Evolutionary conservation across 2,888 invertebrate genomes (phyloP).

Genomic region (Tryphoninae sp.): DNA sequence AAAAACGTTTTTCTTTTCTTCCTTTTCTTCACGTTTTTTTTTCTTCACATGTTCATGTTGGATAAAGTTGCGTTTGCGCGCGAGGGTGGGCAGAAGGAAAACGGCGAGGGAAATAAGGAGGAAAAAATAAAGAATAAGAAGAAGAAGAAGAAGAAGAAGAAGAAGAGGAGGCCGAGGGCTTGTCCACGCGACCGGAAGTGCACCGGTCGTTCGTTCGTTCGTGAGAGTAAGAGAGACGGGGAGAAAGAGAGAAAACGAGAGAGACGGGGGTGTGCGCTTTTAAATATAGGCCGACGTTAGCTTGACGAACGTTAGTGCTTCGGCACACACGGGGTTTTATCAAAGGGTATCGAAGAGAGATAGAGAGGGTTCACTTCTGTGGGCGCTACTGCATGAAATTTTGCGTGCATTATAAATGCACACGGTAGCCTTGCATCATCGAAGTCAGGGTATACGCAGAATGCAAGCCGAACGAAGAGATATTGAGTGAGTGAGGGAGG

Average conservation of each 20-base stretch:
- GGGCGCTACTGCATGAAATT: constrained; percentile 78
- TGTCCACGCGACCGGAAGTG: constrained; percentile 69
- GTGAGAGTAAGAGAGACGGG: constrained; percentile 55
- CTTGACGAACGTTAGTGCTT: constrained; percentile 51
- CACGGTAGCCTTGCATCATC: constrained; percentile 63
- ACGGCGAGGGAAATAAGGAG: constrained; percentile 28
- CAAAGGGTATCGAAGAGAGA: constrained; percentile 75
- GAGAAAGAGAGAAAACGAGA: constrained; percentile 59
- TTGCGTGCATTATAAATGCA: constrained; percentile 80
- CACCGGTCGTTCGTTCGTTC: constrained; percentile 67
- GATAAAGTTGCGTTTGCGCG: constrained; percentile 29
- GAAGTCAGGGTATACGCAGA: constrained; percentile 23
- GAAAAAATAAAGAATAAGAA: constrained; percentile 49
- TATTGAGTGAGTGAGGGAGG: constrained; percentile 51
- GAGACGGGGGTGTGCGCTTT: constrained; percentile 64
- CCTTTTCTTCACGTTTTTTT: no score
- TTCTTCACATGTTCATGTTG: neutral
- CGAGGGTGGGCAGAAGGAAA: constrained; percentile 48
- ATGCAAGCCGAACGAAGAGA: constrained; percentile 55
- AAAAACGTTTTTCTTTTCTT: constrained; percentile 49
- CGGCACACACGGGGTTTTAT: constrained; percentile 71
- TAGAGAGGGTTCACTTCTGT: constrained; percentile 62
- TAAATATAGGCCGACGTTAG: constrained; percentile 71
- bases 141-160: constrained; percentile 33
- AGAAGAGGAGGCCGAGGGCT: constrained; percentile 46